Evolutionary conservation across 2,113 vertebrate species (phyloP).

Genomic region (Eonycteris spelaea): DNA sequence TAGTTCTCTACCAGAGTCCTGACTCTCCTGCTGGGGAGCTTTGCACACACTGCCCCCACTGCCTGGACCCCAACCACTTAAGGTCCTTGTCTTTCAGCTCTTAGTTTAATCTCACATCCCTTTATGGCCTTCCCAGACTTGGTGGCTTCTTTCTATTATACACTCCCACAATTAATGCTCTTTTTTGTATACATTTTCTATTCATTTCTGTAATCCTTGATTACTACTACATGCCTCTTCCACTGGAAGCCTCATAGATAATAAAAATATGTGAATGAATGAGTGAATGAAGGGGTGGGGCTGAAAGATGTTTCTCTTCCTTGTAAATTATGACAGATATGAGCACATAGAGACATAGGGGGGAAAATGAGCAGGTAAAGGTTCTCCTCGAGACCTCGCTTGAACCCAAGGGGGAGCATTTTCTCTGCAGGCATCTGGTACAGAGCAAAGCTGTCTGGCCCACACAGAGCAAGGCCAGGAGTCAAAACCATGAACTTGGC

Average conservation of each 20-base stretch:
- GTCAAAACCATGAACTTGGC: not conserved
- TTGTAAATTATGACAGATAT: not conserved
- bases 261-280: not conserved
- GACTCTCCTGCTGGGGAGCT: not conserved
- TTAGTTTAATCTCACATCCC: not conserved
- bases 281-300: not conserved
- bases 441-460: not conserved
- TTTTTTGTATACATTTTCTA: not conserved
- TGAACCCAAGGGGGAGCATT: not conserved
- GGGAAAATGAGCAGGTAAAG: not conserved
- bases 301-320: not conserved
- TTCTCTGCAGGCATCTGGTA: not conserved
- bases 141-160: not conserved
- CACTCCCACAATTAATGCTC: not conserved
- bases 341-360: not conserved
- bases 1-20: not conserved
- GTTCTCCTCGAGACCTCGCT: not conserved
- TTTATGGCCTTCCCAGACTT: not conserved
- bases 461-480: not conserved
- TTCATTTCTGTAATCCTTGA: not conserved
- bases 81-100: not conserved
- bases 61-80: not conserved
- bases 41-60: accelerated
- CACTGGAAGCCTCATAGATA: not conserved
- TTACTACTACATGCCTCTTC: not conserved